Evolutionary conservation across 2,888 invertebrate genomes (phyloP).

Genomic region (Morpho helenor): DNA sequence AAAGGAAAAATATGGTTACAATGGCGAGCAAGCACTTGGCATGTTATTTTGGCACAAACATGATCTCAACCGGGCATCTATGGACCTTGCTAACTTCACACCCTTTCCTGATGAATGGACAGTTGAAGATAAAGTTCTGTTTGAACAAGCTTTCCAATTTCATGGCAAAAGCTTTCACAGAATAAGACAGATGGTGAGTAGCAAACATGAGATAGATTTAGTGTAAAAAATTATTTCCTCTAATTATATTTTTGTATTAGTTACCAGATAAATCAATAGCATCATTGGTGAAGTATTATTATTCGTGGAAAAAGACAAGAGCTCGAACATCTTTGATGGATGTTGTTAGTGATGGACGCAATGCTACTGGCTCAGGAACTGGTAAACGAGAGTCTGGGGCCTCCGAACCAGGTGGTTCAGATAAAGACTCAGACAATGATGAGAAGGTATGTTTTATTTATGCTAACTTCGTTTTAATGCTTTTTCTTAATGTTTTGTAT

Average conservation of each 20-base stretch:
- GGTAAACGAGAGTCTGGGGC: slow-evolving; percentile 86
- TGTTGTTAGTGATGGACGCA: slow-evolving; percentile 86
- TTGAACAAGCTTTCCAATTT: slow-evolving; percentile 98
- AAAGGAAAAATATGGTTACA: slow-evolving; percentile 98
- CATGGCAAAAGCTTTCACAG: slow-evolving; percentile 99
- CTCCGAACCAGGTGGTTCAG: slow-evolving; percentile 88
- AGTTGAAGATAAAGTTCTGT: slow-evolving; percentile 97
- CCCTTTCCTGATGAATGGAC: slow-evolving; percentile 99
- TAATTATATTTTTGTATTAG: slow-evolving; percentile 62
- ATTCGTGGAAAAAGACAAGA: slow-evolving; percentile 98
- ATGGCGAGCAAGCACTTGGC: slow-evolving; percentile 97
- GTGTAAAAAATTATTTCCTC: slow-evolving; percentile 8
- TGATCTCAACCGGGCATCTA: slow-evolving; percentile 93
- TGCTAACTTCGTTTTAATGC: slow-evolving; percentile 22
- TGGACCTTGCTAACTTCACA: slow-evolving; percentile 97
- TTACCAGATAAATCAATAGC: slow-evolving; percentile 98
- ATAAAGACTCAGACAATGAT: slow-evolving; percentile 92
- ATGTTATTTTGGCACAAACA: slow-evolving; percentile 99
- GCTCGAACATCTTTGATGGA: slow-evolving; percentile 97
- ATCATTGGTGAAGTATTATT: slow-evolving; percentile 97
- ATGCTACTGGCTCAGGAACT: slow-evolving; percentile 82
- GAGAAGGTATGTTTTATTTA: slow-evolving; percentile 86
- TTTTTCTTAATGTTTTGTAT: slow-evolving; percentile 29
- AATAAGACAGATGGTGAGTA: slow-evolving; percentile 95
- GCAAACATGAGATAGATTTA: slow-evolving; percentile 2